phyloP scores from a whole-genome alignment of 2,888 invertebrate species.

The Lottia scabra region DNA sequence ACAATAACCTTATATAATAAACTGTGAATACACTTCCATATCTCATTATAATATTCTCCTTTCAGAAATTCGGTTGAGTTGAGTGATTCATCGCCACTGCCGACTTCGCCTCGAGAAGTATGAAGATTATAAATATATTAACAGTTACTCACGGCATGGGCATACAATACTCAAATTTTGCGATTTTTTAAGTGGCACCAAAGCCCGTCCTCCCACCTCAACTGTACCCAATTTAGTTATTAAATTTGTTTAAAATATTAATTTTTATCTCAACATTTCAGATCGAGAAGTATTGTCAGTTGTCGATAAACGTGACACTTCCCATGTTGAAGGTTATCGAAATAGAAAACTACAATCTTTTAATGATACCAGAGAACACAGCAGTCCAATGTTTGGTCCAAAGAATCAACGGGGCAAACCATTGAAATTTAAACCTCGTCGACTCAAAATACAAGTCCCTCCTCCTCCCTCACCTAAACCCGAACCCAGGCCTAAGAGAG shows the following conservation, averaged over 20 bases:
- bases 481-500: neutral
- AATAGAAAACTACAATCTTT: slow-evolving; percentile 15
- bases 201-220: no score
- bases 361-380: slow-evolving; percentile 2
- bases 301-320: slow-evolving; percentile 20
- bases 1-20: no score
- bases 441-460: neutral
- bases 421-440: neutral
- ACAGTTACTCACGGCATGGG: no score
- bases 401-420: neutral
- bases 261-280: slow-evolving; percentile 1
- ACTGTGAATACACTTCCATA: no score
- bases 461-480: neutral
- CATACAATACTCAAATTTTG: no score
- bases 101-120: no score
- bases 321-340: neutral
- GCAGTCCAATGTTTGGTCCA: neutral
- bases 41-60: no score
- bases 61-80: no score
- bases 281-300: slow-evolving; percentile 31
- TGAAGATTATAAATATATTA: no score
- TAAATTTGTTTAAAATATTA: no score
- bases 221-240: neutral
- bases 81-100: no score
- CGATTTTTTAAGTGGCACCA: no score